Percentiles rank a stretch among this genome's conserved stretches.
phyloP scores from a whole-genome alignment of 2,113 vertebrate genomes.

The Anoplopoma fimbria region DNA sequence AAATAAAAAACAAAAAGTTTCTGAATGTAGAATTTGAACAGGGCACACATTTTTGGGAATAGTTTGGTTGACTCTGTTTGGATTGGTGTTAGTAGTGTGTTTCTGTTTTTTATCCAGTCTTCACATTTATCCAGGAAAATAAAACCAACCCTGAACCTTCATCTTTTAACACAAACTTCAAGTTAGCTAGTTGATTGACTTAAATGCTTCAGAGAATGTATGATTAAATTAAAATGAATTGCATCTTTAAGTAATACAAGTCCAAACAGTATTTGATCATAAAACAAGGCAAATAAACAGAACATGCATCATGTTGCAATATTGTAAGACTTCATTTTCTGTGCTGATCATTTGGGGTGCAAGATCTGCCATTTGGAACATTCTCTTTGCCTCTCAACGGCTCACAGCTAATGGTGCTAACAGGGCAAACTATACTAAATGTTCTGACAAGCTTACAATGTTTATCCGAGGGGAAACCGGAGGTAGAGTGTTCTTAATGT shows the following conservation, averaged over 20 bases:
- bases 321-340: background rate
- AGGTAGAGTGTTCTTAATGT: background rate
- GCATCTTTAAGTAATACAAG: background rate
- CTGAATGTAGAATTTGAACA: too few relatives aligned
- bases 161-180: background rate
- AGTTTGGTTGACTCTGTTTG: background rate
- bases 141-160: background rate
- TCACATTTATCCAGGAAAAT: background rate
- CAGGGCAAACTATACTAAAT: too few relatives aligned
- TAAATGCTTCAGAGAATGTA: background rate
- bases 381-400: too few relatives aligned
- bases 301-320: background rate
- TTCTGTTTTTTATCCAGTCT: conserved; percentile 3
- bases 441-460: too few relatives aligned
- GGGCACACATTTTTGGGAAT: background rate
- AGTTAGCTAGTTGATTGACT: background rate
- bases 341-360: too few relatives aligned
- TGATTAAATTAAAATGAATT: background rate
- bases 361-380: too few relatives aligned
- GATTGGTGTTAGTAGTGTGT: too few relatives aligned
- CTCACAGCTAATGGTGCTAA: too few relatives aligned
- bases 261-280: background rate
- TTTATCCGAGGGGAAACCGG: too few relatives aligned
- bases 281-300: background rate
- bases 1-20: too few relatives aligned